Evolutionary conservation across 2,113 vertebrate genomes (phyloP).

Genomic region (Lipotes vexillifer): DNA sequence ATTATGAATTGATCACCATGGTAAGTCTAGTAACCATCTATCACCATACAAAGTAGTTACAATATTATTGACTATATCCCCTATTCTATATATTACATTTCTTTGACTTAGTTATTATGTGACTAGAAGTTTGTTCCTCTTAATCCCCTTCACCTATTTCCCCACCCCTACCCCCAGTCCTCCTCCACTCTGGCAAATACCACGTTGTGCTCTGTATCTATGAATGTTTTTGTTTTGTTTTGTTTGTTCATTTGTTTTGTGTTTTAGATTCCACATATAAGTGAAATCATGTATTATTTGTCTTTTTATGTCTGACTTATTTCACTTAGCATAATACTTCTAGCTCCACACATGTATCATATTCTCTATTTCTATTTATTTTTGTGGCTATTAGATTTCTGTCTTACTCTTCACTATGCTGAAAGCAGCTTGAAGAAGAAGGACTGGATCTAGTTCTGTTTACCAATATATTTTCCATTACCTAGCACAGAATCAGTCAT

Average conservation of each 20-base stretch:
- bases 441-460: background rate
- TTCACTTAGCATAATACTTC: background rate
- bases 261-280: background rate
- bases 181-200: background rate
- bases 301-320: background rate
- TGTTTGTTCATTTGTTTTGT: background rate
- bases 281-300: background rate
- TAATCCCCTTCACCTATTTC: background rate
- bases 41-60: background rate
- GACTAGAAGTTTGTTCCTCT: background rate
- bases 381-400: background rate
- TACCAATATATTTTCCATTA: background rate
- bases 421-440: background rate
- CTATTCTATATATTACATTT: background rate
- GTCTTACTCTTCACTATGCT: background rate
- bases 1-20: background rate
- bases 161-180: background rate
- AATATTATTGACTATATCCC: background rate
- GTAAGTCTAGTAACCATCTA: background rate
- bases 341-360: background rate
- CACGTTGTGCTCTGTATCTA: background rate
- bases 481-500: background rate
- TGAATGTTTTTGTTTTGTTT: background rate
- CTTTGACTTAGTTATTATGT: background rate
- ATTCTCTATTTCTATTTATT: background rate